Conservation (phyloP, 2,888 invertebrate species). For the Andrena chrysosceles region DNA sequence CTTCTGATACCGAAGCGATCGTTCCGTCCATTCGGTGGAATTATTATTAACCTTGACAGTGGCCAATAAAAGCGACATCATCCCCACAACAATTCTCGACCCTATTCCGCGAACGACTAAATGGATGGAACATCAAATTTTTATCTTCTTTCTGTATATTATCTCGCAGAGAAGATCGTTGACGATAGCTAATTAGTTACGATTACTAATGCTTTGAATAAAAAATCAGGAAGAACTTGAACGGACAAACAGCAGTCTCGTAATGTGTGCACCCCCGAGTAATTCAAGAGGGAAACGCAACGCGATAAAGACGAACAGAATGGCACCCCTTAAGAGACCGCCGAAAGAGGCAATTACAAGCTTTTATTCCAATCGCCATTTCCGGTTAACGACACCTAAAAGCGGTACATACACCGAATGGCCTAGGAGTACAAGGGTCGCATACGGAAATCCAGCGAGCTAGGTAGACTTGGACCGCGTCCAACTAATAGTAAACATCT, state of each 20-base stretch:
- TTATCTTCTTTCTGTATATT: too few species aligned
- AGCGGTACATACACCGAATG: constrained; percentile 35
- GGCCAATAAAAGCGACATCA: too few species aligned
- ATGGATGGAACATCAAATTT: too few species aligned
- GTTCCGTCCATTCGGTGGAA: constrained; percentile 10
- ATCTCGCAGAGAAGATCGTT: too few species aligned
- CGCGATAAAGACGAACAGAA: constrained; percentile 23
- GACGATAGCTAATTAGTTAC: neutral
- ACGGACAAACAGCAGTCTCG: constrained; percentile 3
- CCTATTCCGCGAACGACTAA: too few species aligned
- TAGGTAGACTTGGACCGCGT: constrained; percentile 74
- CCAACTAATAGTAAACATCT: constrained; percentile 83
- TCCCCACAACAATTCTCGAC: too few species aligned
- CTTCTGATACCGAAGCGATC: constrained; percentile 6
- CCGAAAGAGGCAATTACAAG: constrained; percentile 41
- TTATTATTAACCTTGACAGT: neutral
- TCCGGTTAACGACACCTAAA: constrained; percentile 54
- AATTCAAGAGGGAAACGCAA: neutral
- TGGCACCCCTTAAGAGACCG: constrained; percentile 1
- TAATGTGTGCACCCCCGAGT: neutral
- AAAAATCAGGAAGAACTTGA: neutral
- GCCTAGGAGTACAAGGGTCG: constrained; percentile 60
- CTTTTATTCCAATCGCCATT: constrained; percentile 43
- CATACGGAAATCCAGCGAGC: constrained; percentile 75
- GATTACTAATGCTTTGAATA: neutral